Conservation (phyloP, 2,888 invertebrate genomes). For the Zootermopsis nevadensis region DNA sequence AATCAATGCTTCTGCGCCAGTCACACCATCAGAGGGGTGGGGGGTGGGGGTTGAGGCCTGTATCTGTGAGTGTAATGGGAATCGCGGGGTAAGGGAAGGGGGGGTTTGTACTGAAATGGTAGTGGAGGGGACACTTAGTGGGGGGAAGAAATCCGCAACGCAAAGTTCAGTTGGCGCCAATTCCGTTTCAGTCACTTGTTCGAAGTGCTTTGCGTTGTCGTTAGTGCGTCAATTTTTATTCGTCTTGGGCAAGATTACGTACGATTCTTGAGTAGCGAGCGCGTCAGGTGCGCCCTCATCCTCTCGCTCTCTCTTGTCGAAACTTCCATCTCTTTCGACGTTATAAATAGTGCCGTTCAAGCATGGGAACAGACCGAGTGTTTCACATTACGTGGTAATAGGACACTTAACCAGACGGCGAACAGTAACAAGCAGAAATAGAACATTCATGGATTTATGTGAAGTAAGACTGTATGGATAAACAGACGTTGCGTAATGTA, state of each 20-base stretch:
- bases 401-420: too few species aligned
- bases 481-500: too few species aligned
- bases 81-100: slow-evolving; percentile 9
- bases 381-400: background rate
- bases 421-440: too few species aligned
- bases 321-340: background rate
- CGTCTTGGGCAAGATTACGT: background rate
- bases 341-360: background rate
- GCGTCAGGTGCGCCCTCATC: background rate
- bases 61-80: slow-evolving; percentile 21
- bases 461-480: too few species aligned
- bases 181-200: slow-evolving; percentile 4
- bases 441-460: too few species aligned
- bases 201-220: background rate
- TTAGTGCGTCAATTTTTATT: background rate
- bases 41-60: background rate
- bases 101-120: background rate
- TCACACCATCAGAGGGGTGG: background rate
- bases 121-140: slow-evolving; percentile 10
- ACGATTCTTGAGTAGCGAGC: background rate
- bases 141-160: slow-evolving; percentile 35
- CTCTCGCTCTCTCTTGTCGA: background rate
- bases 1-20: slow-evolving; percentile 37
- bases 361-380: background rate
- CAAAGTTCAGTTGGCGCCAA: slow-evolving; percentile 30